Percentiles rank a stretch among this genome's conserved stretches.
Evolutionary conservation across 2,888 invertebrate genomes (phyloP).

Genomic region (Lepidocyrtinus sp.): DNA sequence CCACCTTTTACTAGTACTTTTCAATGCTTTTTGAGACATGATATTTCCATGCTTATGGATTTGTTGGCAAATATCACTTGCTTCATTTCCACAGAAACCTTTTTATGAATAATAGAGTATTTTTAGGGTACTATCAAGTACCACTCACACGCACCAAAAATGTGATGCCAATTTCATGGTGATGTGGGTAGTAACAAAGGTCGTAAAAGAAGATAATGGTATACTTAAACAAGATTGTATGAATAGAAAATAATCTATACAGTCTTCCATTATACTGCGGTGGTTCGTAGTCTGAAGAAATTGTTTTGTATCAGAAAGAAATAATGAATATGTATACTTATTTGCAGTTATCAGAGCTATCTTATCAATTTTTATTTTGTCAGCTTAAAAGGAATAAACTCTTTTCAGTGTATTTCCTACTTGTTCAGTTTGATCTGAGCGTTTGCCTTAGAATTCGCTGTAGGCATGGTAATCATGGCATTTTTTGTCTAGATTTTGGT

Average conservation of each 20-base stretch:
- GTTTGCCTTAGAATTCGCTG: too few species aligned
- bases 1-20: too few species aligned
- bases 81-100: conserved; percentile 8
- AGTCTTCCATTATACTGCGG: background rate
- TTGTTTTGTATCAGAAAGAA: background rate
- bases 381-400: background rate
- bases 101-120: conserved; percentile 46
- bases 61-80: conserved; percentile 44
- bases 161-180: background rate
- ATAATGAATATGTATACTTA: background rate
- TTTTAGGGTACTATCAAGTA: conserved; percentile 4
- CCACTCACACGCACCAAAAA: background rate
- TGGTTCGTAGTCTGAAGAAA: too few species aligned
- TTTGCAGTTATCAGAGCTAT: background rate
- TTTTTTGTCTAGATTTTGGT: too few species aligned
- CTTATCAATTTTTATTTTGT: background rate
- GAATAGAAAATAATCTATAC: background rate
- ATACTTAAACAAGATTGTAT: background rate
- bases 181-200: background rate
- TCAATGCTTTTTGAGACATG: too few species aligned
- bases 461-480: too few species aligned
- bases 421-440: background rate
- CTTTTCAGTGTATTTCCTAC: background rate
- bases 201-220: background rate
- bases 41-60: conserved; percentile 42